Evolutionary conservation across 2,797 vertebrate species (phyloP).

Genomic region (Choloepus didactylus): DNA sequence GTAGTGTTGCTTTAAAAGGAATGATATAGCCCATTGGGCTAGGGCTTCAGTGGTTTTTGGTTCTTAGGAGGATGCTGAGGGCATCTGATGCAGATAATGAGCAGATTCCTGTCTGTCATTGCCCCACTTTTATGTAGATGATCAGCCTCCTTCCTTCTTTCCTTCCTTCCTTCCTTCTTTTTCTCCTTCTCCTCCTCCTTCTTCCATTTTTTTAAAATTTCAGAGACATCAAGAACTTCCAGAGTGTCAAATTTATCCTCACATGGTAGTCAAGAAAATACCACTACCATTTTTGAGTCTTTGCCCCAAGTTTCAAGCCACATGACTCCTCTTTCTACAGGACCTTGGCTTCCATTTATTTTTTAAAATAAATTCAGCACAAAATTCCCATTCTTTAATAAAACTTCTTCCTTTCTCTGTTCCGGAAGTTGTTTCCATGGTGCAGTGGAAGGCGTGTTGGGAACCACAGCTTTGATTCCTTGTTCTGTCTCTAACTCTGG

Average conservation of each 20-base stretch:
- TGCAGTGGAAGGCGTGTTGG: background rate
- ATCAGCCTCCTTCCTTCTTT: accelerated
- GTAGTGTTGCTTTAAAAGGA: background rate
- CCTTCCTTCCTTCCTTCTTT: too few relatives aligned
- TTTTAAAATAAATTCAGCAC: background rate
- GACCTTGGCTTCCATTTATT: background rate
- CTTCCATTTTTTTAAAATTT: background rate
- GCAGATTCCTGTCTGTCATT: accelerated
- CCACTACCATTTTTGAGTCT: background rate
- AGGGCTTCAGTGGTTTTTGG: background rate
- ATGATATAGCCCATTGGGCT: accelerated
- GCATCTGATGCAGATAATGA: accelerated
- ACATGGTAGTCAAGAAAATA: background rate
- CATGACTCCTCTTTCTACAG: background rate
- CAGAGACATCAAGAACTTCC: background rate
- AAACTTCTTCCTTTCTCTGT: background rate
- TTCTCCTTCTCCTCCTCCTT: too few relatives aligned
- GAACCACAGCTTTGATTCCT: background rate
- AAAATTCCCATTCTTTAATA: background rate
- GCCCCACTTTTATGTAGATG: background rate
- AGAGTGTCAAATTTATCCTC: background rate
- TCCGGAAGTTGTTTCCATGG: background rate
- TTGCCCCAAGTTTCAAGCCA: background rate
- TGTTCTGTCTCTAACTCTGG: background rate
- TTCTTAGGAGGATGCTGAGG: background rate